Conservation (phyloP, 2,113 vertebrate genomes). For the Athene cunicularia region DNA sequence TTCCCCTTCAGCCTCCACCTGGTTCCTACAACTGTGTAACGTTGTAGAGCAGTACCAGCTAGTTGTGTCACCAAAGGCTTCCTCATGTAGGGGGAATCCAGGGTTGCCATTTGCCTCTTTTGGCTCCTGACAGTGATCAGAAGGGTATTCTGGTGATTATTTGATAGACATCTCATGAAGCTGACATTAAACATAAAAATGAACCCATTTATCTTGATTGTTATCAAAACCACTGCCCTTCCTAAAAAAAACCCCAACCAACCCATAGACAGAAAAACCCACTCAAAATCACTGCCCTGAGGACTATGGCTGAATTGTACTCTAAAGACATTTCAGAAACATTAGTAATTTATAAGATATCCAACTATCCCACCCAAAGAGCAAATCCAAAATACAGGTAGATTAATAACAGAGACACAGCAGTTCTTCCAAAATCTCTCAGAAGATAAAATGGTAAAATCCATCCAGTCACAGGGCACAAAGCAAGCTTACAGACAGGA, state of each 20-base stretch:
- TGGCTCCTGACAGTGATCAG: not conserved
- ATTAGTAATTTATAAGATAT: not conserved
- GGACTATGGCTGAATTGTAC: not conserved
- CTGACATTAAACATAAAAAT: not conserved
- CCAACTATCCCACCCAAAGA: not conserved
- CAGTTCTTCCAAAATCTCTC: not conserved
- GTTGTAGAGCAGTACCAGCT: not conserved
- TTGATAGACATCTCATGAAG: not conserved
- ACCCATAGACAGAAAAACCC: not conserved
- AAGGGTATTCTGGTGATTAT: not conserved
- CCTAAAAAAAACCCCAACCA: not conserved
- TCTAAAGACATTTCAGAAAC: not conserved
- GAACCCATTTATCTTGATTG: not conserved
- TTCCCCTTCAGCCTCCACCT: accelerated
- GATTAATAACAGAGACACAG: not conserved
- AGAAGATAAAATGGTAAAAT: not conserved
- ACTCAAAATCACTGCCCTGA: not conserved
- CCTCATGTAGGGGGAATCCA: accelerated
- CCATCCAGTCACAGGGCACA: not conserved
- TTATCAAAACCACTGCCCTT: not conserved
- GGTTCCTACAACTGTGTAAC: not conserved
- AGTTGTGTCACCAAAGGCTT: not conserved
- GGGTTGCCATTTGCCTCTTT: not conserved
- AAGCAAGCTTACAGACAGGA: not conserved
- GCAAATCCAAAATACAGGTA: not conserved